Base-by-base conservation (phyloP, 1,140 invertebrate genomes). In the Solenopsis invicta region DNA sequence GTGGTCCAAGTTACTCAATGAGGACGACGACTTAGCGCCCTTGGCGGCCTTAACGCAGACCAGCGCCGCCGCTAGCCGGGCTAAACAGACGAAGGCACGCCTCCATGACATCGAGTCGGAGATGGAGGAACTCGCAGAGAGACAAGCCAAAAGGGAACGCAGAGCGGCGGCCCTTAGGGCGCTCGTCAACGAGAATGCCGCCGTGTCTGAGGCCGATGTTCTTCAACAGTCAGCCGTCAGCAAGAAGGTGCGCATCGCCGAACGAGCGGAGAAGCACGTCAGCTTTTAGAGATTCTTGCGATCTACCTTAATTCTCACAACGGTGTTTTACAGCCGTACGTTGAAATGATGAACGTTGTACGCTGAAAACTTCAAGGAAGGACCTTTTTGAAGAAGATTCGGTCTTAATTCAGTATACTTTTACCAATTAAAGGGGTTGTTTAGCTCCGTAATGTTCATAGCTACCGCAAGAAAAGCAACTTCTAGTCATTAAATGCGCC, bases 61-160 rank as follows among this genome's bases (percentile, higher is more conserved):
- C 37, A 92, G 78, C 50, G 90, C 93, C 0, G 96, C 96, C 0
- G 94, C 93, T 0, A 89, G 89, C 6, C 88, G 96, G 5, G 96
- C 96, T 0, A 92, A 89, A 18, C 92, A 94, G 54, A 95, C 95
- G 9, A 94, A 95, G 34, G 95, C 94, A 1, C 90, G 96, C 9
- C 87, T 96, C 0, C 90, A 92, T 12, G 96, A 96, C n/a, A 87
- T 96, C 8, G 95, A 96, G 71, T 92, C 89, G 1, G 96, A 96
- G 82, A 95, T 96, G 93, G 95, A 96, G 48, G 95, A 96, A 76
- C 78, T 96, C 62, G 95, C 94, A 0, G 95, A 96, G 54, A 94
- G 94, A 37, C 94, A 95, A 45, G 95, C 95, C 9, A 95, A 94
- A 21, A 88, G 96, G 8, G 95, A 96, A 56, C 93, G 93, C 24